phyloP scores from a whole-genome alignment of 2,797 vertebrate genomes.

The Muraenolepis orangiensis region DNA sequence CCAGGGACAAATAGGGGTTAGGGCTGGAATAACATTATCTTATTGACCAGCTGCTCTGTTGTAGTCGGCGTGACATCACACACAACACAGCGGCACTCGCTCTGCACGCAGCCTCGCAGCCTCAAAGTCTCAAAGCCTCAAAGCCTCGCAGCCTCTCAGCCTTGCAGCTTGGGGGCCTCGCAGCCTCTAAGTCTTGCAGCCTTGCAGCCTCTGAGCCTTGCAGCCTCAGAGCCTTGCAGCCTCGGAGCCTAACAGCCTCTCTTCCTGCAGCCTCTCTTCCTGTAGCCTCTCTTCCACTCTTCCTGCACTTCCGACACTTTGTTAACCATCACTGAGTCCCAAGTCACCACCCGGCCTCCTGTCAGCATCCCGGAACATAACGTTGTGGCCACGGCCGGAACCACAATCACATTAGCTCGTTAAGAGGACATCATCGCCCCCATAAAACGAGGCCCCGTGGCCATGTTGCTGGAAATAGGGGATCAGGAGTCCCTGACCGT shows the following conservation, averaged over 20 bases:
- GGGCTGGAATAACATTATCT: background rate
- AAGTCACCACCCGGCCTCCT: conserved; percentile 26
- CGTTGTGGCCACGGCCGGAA: conserved; percentile 18
- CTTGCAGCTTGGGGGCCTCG: no score
- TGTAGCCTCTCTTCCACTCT: no score
- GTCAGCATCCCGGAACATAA: conserved; percentile 34
- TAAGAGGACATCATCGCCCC: conserved; percentile 42
- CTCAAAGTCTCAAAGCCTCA: no score
- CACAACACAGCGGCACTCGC: background rate
- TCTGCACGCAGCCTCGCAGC: no score
- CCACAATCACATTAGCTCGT: conserved; percentile 57
- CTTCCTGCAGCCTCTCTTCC: no score
- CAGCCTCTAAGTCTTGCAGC: no score
- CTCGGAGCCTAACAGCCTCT: no score
- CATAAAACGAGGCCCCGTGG: conserved; percentile 43
- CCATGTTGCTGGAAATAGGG: conserved; percentile 56
- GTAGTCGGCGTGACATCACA: background rate
- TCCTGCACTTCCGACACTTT: background rate
- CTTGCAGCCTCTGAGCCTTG: no score
- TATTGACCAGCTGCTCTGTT: background rate
- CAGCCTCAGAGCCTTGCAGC: no score
- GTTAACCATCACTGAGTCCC: background rate
- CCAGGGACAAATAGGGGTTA: background rate
- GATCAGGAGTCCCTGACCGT: conserved; percentile 54
- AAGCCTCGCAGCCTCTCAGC: no score